Conservation (phyloP, 2,888 invertebrate species). For the Rugalucina vietnamica region DNA sequence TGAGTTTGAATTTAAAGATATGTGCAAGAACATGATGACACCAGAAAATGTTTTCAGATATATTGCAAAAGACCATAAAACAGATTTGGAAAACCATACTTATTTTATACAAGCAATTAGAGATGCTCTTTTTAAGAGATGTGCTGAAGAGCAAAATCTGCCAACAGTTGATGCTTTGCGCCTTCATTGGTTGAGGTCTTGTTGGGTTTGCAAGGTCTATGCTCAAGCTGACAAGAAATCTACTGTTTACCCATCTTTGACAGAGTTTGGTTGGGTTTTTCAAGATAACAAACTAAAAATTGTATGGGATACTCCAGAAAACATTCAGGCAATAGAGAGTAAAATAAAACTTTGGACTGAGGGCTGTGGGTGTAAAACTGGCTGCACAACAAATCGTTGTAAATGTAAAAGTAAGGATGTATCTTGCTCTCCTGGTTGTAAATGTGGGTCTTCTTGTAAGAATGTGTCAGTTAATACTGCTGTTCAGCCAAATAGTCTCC, state of each 20-base stretch:
- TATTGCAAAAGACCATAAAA: neutral
- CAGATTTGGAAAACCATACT: neutral
- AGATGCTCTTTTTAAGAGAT: conserved; percentile 5
- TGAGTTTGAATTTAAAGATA: neutral
- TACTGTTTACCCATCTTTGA: neutral
- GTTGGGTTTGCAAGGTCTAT: conserved; percentile 16
- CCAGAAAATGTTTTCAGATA: neutral
- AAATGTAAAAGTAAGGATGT: neutral
- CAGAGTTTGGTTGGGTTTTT: neutral
- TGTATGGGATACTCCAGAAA: conserved; percentile 16
- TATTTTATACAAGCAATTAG: neutral
- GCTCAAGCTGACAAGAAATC: neutral
- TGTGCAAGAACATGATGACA: neutral
- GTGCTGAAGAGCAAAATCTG: conserved; percentile 9
- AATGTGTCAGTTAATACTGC: no score
- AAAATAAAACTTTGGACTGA: conserved; percentile 22
- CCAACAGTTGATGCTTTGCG: conserved; percentile 14
- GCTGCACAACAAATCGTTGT: neutral
- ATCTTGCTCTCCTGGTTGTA: conserved; percentile 15
- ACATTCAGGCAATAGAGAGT: neutral
- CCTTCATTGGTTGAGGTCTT: conserved; percentile 15
- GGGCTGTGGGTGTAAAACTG: conserved; percentile 8
- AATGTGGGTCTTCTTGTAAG: neutral
- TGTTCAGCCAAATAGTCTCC: no score
- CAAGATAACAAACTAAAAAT: neutral